phyloP scores from a whole-genome alignment of 2,888 invertebrate genomes.

The Pteria penguin region DNA sequence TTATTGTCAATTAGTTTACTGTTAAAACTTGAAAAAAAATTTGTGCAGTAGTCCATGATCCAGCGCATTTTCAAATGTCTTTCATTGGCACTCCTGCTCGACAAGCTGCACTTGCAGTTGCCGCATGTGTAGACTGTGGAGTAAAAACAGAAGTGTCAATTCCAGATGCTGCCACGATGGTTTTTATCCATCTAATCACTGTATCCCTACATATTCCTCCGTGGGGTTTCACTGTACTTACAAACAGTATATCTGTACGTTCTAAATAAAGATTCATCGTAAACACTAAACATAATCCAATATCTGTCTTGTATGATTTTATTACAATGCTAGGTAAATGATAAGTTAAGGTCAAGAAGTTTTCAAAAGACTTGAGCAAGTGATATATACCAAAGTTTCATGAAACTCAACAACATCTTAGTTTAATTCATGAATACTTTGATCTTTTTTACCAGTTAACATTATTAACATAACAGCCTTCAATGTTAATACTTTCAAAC shows the following conservation, averaged over 20 bases:
- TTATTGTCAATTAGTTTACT: no score
- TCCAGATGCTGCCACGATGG: slow-evolving; percentile 23
- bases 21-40: no score
- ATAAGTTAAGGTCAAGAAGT: slow-evolving; percentile 31
- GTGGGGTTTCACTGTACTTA: slow-evolving; percentile 39
- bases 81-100: no score
- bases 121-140: slow-evolving; percentile 5
- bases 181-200: slow-evolving; percentile 38
- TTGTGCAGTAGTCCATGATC: no score
- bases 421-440: no score
- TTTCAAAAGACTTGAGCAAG: slow-evolving; percentile 42
- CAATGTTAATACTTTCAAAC: slow-evolving; percentile 24
- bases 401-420: no score
- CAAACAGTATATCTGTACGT: slow-evolving; percentile 33
- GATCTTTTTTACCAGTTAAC: no score
- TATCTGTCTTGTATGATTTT: slow-evolving; percentile 27
- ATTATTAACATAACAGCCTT: no score
- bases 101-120: no score
- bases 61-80: no score
- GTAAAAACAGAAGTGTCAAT: slow-evolving; percentile 37
- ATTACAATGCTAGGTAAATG: slow-evolving; percentile 27
- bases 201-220: slow-evolving; percentile 34
- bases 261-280: slow-evolving; percentile 29
- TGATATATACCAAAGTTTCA: no score
- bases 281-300: slow-evolving; percentile 40